Evolutionary conservation across 2,113 vertebrate genomes (phyloP).

Genomic region (Panthera leo): DNA sequence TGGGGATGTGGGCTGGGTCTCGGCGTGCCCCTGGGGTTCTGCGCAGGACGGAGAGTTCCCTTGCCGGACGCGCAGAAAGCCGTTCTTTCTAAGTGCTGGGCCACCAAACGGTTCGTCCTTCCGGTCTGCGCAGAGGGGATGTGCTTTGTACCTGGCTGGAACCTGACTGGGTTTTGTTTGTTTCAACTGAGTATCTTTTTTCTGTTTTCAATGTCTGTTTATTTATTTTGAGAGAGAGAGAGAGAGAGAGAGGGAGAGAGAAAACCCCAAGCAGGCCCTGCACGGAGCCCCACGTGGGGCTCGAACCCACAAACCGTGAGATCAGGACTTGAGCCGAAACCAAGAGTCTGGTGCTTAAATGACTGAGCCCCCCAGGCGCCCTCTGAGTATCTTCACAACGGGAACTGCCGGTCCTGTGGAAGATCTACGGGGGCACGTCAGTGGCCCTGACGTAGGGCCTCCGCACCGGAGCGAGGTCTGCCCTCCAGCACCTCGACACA

Average conservation of each 20-base stretch:
- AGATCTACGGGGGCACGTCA: accelerated
- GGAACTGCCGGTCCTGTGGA: not conserved
- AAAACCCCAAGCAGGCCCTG: too few species aligned
- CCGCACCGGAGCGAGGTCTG: not conserved
- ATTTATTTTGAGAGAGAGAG: too few species aligned
- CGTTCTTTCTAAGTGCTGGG: not conserved
- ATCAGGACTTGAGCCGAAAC: too few species aligned
- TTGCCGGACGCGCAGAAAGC: accelerated
- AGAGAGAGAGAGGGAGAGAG: too few species aligned
- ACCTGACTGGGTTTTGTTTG: not conserved
- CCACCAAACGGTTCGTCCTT: too few species aligned
- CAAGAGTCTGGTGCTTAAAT: too few species aligned
- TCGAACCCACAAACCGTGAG: too few species aligned
- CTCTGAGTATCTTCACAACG: accelerated
- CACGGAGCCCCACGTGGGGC: too few species aligned
- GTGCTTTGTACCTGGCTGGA: accelerated
- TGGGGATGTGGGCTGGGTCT: too few species aligned
- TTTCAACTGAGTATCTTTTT: accelerated
- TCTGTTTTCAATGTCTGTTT: too few species aligned
- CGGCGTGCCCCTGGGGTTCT: accelerated
- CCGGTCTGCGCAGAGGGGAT: not conserved
- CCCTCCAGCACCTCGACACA: not conserved
- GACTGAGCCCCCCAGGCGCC: too few species aligned
- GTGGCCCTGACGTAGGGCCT: not conserved
- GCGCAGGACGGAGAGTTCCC: accelerated